phyloP scores from a whole-genome alignment of 1,140 invertebrate species.

The Atta colombica region DNA sequence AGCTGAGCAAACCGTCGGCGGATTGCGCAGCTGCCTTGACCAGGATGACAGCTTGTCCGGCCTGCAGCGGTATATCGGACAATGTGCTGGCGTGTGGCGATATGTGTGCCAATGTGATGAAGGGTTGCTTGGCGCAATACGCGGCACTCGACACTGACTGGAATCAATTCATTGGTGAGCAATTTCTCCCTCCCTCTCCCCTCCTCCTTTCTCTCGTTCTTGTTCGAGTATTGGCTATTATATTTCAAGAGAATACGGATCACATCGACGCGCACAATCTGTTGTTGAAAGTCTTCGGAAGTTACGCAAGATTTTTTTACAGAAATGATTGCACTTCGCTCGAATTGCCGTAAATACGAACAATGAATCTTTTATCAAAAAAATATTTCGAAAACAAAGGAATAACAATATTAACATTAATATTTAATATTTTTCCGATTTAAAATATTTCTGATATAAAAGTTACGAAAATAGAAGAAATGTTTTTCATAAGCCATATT shows the following conservation, averaged over 20 bases:
- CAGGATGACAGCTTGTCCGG: constrained; percentile 94
- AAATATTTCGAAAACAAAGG: not conserved
- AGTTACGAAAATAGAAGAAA: not conserved
- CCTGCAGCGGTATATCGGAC: constrained; percentile 91
- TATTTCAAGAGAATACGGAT: constrained; percentile 7
- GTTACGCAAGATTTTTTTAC: not conserved
- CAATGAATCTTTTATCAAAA: not conserved
- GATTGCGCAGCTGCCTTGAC: constrained; percentile 93
- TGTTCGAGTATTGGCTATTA: constrained; percentile 8
- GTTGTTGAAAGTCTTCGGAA: constrained; percentile 3
- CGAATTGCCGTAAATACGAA: not conserved
- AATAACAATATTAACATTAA: not conserved
- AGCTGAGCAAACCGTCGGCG: constrained; percentile 83
- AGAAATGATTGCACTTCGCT: not conserved
- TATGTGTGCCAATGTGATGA: constrained; percentile 96
- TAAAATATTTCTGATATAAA: not conserved
- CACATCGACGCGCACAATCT: not conserved
- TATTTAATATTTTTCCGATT: constrained; percentile 3
- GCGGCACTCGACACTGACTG: constrained; percentile 94
- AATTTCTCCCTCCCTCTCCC: constrained; percentile 24
- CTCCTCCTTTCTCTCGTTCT: not conserved
- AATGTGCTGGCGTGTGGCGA: constrained; percentile 93
- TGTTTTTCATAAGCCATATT: not conserved
- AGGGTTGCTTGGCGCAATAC: constrained; percentile 95
- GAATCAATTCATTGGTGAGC: constrained; percentile 96